Evolutionary conservation across 2,888 invertebrate genomes (phyloP).

Genomic region (Cheilosia pagana): DNA sequence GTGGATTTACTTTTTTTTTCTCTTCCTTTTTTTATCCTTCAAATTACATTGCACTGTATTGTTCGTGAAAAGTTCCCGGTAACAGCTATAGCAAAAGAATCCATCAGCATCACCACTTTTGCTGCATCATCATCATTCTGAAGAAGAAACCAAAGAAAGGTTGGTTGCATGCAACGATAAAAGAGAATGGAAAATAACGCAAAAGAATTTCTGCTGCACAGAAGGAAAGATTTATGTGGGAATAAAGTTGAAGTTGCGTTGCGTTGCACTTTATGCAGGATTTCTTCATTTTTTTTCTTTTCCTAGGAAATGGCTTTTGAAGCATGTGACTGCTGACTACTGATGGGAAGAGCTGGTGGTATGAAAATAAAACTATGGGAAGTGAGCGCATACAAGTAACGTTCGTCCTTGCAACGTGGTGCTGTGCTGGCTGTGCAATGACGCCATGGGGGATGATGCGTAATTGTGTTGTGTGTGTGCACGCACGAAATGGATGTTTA

Average conservation of each 20-base stretch:
- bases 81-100: constrained; percentile 16
- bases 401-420: constrained; percentile 58
- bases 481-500: constrained; percentile 59
- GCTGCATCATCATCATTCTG: constrained; percentile 30
- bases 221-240: constrained; percentile 67
- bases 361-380: constrained; percentile 32
- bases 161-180: constrained; percentile 1
- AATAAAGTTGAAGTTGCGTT: constrained; percentile 62
- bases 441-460: constrained; percentile 15
- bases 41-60: constrained; percentile 25
- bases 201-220: constrained; percentile 25
- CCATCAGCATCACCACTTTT: constrained; percentile 46
- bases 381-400: constrained; percentile 39
- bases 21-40: constrained; percentile 14
- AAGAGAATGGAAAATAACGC: constrained; percentile 17
- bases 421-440: background rate
- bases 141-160: background rate
- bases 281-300: constrained; percentile 7
- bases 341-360: background rate
- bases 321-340: constrained; percentile 61
- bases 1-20: constrained; percentile 25
- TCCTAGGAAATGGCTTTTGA: constrained; percentile 21
- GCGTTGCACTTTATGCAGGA: constrained; percentile 28
- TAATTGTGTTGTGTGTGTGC: constrained; percentile 45
- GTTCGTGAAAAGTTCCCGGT: constrained; percentile 21